Conservation (phyloP, 2,113 vertebrate species). For the Nothobranchius kuhntae region DNA sequence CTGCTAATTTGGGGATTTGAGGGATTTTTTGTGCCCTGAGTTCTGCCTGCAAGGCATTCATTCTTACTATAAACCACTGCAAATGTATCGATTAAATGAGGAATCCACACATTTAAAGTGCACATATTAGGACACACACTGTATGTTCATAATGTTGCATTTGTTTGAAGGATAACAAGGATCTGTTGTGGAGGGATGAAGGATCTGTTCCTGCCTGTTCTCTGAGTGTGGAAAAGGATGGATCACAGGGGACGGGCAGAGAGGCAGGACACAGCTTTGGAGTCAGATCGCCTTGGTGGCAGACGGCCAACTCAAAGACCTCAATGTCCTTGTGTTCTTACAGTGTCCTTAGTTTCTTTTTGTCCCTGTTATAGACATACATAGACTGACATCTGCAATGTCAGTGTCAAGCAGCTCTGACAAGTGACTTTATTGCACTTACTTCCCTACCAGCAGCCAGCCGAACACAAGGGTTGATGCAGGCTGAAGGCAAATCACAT, state of each 20-base stretch:
- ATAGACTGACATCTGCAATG: constrained; percentile 37
- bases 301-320: constrained; percentile 62
- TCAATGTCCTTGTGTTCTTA: constrained; percentile 49
- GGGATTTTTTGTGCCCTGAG: too few relatives aligned
- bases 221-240: constrained; percentile 42
- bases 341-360: constrained; percentile 47
- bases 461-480: background rate
- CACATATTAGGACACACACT: background rate
- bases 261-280: constrained; percentile 64
- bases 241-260: constrained; percentile 48
- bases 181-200: constrained; percentile 28
- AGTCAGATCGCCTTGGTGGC: constrained; percentile 69
- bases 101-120: too few relatives aligned
- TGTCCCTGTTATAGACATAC: constrained; percentile 16
- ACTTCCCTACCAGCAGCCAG: background rate
- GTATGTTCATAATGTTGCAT: background rate
- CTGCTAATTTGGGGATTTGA: too few relatives aligned
- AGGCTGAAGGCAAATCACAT: constrained; percentile 22
- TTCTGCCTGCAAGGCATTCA: too few relatives aligned
- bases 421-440: constrained; percentile 45
- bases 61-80: too few relatives aligned
- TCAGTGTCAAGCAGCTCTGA: constrained; percentile 19
- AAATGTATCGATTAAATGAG: too few relatives aligned
- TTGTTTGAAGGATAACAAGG: constrained; percentile 38
- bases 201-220: constrained; percentile 55